Percentiles rank a stretch among this genome's conserved stretches.
These are phyloP conservation scores for Oscheius sp. DNA, from an alignment of 1,140 invertebrate species.

Conservation along the genomic window DNA sequence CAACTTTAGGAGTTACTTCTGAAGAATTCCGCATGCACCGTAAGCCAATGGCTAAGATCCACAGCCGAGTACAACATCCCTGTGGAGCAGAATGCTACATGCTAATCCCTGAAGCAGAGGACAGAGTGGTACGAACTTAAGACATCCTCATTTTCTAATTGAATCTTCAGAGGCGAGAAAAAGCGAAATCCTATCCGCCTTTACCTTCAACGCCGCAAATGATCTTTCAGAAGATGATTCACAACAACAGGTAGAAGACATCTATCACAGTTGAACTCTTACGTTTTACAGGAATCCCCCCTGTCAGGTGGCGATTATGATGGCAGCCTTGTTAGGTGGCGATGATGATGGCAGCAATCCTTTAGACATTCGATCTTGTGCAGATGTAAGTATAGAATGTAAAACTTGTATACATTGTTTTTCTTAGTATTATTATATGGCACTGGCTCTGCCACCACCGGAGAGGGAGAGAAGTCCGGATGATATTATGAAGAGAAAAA, in stretches of 20 bases:
- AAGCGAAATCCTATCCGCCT: neutral
- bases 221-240: neutral
- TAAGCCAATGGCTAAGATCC: neutral
- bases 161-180: neutral
- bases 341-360: neutral
- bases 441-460: no score
- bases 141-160: neutral
- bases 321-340: neutral
- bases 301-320: neutral
- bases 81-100: conserved; percentile 1
- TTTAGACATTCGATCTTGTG: neutral
- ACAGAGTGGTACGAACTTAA: no score
- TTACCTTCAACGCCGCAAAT: neutral
- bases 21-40: conserved; percentile 3
- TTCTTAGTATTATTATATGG: no score
- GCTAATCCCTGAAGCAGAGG: neutral
- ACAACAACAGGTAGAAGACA: neutral
- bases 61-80: neutral
- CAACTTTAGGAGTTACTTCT: neutral
- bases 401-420: no score
- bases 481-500: conserved; percentile 2
- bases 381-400: neutral
- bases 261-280: neutral
- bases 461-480: neutral
- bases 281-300: neutral